Evolutionary conservation across 92 coral and sea anemone species (phyloP), one percentile per base, ranked within the genome.

Genomic region (Bergia puertoricense): DNA sequence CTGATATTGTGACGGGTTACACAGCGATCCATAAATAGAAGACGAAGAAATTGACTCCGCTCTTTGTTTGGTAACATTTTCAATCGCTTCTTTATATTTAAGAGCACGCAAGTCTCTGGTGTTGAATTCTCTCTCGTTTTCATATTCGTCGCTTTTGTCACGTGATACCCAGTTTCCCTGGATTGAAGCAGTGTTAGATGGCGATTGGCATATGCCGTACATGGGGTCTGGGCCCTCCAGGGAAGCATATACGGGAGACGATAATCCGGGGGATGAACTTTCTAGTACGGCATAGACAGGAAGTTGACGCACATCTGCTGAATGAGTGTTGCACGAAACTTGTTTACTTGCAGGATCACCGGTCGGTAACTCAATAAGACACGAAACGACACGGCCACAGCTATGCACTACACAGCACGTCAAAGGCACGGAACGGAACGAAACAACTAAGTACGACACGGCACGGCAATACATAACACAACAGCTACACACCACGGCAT

Each of bases 201-300:
- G 83, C n/a, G 20, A 8, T 11, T 56, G 8, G 20, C 57, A 30
- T 36, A 30, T 39, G 43, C 18, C 67, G 44, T 79, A 79, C 46
- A 4, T 36, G 10, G 83, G 69, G n/a, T 54, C 83, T 30, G 83
- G 83, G 23, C 68, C 83, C n/a, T 79, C 83, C n/a, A 79, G 67
- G 40, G 83, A 79, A 69, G 22, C 83, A 30, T 79, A 79, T 16
- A 79, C 83, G 23, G 83, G 83, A 9, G 83, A 79, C 69, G 22
- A 4, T 8, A 16, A 4, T 9, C 66, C 66, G 8, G 83, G 83
- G 18, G 62, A 42, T 54, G 83, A 50, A 18, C 83, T 57, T 79
- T 79, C 83, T 2, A 79, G 67, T 16, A 30, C 30, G 10, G 83
- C 83, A 36, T 79, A 79, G 1, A 79, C 0, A 18, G 83, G 83